phyloP scores from a whole-genome alignment of 1,140 invertebrate genomes.

The Lordiphosa clarofinis region DNA sequence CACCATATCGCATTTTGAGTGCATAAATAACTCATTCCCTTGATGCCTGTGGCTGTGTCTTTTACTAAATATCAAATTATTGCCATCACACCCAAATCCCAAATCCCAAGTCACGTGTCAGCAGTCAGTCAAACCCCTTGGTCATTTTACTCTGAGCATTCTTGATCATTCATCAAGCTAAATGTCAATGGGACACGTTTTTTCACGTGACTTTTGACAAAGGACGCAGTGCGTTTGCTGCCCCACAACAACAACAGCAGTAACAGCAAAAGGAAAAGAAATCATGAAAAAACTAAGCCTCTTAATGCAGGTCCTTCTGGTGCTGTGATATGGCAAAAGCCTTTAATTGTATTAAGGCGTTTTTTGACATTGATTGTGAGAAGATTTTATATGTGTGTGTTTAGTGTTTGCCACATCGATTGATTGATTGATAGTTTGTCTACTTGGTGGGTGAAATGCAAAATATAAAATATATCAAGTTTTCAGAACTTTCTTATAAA shows the following conservation, averaged over 20 bases:
- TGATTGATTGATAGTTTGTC: constrained; percentile 49
- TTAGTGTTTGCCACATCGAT: constrained; percentile 38
- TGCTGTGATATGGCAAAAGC: constrained; percentile 22
- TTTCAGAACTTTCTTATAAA: too few species aligned
- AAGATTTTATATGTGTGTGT: constrained; percentile 22
- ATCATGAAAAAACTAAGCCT: constrained; percentile 63
- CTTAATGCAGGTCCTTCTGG: constrained; percentile 51
- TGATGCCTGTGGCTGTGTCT: constrained; percentile 19
- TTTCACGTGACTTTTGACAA: constrained; percentile 72
- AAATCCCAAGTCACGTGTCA: constrained; percentile 60
- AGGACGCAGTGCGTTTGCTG: constrained; percentile 35
- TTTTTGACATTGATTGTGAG: constrained; percentile 59
- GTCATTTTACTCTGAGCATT: constrained; percentile 16
- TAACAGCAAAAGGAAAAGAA: constrained; percentile 13
- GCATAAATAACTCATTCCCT: background rate
- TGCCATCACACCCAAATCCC: constrained; percentile 4
- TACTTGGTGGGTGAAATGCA: too few species aligned
- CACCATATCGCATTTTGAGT: constrained; percentile 23
- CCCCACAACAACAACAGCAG: constrained; percentile 18
- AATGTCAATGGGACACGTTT: constrained; percentile 74
- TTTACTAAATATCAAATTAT: constrained; percentile 57
- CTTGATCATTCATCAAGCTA: constrained; percentile 72
- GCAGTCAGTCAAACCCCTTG: constrained; percentile 60
- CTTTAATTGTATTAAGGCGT: constrained; percentile 66
- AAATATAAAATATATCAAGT: too few species aligned